Base-by-base conservation (phyloP, 2,888 invertebrate species). In the Acleris sparsana region DNA sequence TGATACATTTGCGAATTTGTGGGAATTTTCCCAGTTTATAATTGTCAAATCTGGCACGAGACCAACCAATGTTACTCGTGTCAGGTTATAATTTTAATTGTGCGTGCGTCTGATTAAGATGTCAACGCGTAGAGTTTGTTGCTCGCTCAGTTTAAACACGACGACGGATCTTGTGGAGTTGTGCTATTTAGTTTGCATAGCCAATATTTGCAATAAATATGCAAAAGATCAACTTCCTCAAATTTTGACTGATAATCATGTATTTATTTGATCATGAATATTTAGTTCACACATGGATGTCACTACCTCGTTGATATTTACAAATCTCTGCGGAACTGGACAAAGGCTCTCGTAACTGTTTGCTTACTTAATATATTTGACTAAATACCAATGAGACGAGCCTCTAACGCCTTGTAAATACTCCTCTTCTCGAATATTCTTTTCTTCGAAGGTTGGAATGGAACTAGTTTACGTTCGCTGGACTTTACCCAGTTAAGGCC, bases 401-500 rank as follows among this genome's bases (percentile, higher is more conserved):
- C 62, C 66, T 62, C 56, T 63, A 55, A 52, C 33, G 29, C 53
- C 39, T 55, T 33, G 63, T 67, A 61, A 68, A 64, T 69, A 62
- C 64, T 57, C n/a, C 22, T 25, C 46, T 62, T 62, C 66, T 66
- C 52, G 61, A 66, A 66, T 61, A 66, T 66, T 62, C 48, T 48
- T 62, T 57, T 53, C 57, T 62, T 62, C 46, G 46, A 63, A 33
- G 43, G 29, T 39, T 39, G 13, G 4, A 39, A 39, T 52, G 61
- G 44, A 61, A 61, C 66, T 52, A 44, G 61, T 60, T 65, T 17
- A 58, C 51, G 44, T 44, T 65, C 53, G 53, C 55, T 55, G 55
- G 64, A 65, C 64, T 60, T 60, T 29, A 60, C 16, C 49, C 64
- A 59, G 64, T 51, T 72, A 70, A 74, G 72, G 69, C 73, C 62